A percentile compares a stretch with the other conserved stretches of the same genome.
Conservation (phyloP, 2,113 vertebrate genomes). For the Struthidea cinerea region DNA sequence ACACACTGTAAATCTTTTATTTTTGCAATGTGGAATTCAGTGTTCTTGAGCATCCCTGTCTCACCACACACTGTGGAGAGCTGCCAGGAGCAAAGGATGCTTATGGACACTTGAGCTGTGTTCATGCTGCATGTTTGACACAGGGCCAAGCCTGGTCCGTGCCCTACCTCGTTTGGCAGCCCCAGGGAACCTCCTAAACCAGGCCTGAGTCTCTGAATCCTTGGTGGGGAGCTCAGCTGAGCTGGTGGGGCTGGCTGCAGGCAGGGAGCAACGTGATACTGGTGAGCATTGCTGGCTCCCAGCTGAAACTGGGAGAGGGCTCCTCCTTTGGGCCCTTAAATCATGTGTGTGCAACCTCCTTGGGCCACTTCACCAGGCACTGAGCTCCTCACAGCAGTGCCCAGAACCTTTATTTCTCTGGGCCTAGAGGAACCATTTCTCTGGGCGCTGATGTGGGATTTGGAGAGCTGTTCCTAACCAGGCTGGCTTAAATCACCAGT, state of each 20-base stretch:
- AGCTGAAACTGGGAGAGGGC: neutral
- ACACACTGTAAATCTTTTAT: neutral
- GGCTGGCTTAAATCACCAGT: neutral
- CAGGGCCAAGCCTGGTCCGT: neutral
- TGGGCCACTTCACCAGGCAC: neutral
- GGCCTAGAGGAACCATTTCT: neutral
- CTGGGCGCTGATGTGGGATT: neutral
- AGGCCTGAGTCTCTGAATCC: neutral
- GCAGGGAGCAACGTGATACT: neutral
- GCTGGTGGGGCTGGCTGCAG: neutral
- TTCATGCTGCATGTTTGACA: neutral
- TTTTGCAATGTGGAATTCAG: neutral
- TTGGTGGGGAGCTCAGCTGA: neutral
- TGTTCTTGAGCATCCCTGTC: neutral
- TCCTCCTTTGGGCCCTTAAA: neutral
- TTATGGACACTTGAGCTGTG: neutral
- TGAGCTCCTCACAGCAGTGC: neutral
- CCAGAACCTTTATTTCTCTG: neutral
- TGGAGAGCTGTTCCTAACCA: neutral
- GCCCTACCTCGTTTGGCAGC: neutral
- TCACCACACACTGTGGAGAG: neutral
- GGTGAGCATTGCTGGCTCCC: neutral
- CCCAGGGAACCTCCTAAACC: neutral
- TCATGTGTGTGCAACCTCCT: fast-evolving
- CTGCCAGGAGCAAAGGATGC: neutral